A percentile compares a stretch with the other conserved stretches of the same genome.
Conservation (phyloP, 2,888 invertebrate genomes). For the Kryphioiulus occultus region DNA sequence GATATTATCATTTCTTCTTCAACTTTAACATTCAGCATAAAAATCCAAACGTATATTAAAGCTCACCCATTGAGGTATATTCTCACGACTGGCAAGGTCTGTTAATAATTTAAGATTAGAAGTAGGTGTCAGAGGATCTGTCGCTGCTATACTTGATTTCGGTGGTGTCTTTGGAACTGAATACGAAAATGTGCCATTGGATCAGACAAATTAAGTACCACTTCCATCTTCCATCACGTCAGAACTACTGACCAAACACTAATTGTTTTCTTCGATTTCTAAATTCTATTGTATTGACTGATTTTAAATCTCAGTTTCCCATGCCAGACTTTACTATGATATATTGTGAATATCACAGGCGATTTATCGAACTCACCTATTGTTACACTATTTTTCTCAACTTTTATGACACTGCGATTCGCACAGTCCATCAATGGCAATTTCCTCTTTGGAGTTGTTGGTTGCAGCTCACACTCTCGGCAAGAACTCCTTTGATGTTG, state of each 20-base stretch:
- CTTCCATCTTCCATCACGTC: no score
- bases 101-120: slow-evolving; percentile 74
- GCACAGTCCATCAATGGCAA: not conserved
- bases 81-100: slow-evolving; percentile 67
- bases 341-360: no score
- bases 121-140: slow-evolving; percentile 69
- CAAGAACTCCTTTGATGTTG: not conserved
- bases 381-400: not conserved
- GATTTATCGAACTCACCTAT: not conserved
- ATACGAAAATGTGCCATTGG: not conserved
- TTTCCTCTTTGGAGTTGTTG: not conserved
- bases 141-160: not conserved
- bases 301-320: no score
- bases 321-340: no score
- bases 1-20: no score
- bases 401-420: not conserved
- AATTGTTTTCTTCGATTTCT: no score
- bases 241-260: no score
- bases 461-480: not conserved
- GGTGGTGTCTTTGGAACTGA: slow-evolving; percentile 36
- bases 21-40: no score
- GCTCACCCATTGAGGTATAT: not conserved
- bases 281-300: no score
- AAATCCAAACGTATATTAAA: not conserved
- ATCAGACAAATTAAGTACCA: not conserved